Conservation (phyloP, 2,797 vertebrate genomes). For the Pampus argenteus region DNA sequence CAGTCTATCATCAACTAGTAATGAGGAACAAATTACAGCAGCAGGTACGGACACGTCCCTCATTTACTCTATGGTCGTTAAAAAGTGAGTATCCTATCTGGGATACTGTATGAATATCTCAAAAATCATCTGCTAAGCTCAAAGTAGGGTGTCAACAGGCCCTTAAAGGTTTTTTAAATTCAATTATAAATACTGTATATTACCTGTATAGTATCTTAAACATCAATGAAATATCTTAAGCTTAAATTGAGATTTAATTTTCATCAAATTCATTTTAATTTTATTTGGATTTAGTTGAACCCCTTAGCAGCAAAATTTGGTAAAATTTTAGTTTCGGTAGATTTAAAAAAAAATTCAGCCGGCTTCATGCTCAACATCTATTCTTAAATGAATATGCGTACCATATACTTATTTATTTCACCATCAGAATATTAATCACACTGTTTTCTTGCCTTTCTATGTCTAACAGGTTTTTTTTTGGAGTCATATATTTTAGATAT, state of each 20-base stretch:
- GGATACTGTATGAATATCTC: constrained; percentile 5
- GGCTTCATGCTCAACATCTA: background rate
- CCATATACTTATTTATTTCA: background rate
- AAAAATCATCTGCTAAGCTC: background rate
- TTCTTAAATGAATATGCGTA: background rate
- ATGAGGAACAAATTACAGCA: constrained; percentile 47
- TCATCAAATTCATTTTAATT: background rate
- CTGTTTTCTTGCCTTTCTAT: background rate
- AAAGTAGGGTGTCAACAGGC: background rate
- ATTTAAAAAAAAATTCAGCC: background rate
- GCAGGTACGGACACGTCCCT: constrained; percentile 11
- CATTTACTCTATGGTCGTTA: background rate
- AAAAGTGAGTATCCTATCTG: constrained; percentile 4
- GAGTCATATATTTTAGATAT: constrained; percentile 13
- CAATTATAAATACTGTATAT: background rate
- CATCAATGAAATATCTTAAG: background rate
- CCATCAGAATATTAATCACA: background rate
- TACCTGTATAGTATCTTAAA: background rate
- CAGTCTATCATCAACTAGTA: constrained; percentile 42
- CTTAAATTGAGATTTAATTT: background rate
- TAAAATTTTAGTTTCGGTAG: background rate
- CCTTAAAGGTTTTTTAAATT: background rate
- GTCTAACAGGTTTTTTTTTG: background rate
- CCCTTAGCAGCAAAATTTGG: background rate
- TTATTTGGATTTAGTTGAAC: background rate